Conservation (phyloP, 2,888 invertebrate genomes). For the Melanostoma mellinum region DNA sequence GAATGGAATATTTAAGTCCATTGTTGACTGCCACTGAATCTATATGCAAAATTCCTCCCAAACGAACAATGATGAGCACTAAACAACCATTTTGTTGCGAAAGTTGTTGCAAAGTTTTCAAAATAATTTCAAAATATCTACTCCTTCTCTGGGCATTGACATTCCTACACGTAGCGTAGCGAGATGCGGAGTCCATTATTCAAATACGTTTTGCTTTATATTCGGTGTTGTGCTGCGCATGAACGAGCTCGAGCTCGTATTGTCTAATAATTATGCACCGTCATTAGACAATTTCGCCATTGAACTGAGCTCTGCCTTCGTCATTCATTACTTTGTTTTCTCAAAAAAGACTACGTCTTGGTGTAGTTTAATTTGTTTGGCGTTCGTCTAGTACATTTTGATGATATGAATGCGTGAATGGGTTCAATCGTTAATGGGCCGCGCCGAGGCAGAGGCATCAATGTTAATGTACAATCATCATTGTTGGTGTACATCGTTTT, state of each 20-base stretch:
- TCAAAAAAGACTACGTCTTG: conserved; percentile 1
- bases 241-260: conserved; percentile 27
- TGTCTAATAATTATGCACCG: conserved; percentile 61
- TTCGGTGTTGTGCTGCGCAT: conserved; percentile 31
- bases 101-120: conserved; percentile 29
- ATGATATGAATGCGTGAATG: conserved; percentile 61
- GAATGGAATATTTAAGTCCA: conserved; percentile 58
- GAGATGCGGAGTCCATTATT: conserved; percentile 23
- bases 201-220: conserved; percentile 37
- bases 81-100: conserved; percentile 58
- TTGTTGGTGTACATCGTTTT: conserved; percentile 69
- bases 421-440: background rate
- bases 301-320: conserved; percentile 10
- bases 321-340: conserved; percentile 4
- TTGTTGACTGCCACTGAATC: conserved; percentile 41
- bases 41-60: conserved; percentile 63
- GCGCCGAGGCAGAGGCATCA: background rate
- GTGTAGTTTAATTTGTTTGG: conserved; percentile 27
- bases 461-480: conserved; percentile 14
- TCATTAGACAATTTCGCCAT: conserved; percentile 11
- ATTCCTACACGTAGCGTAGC: conserved; percentile 2
- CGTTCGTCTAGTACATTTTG: conserved; percentile 47
- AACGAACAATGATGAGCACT: conserved; percentile 14
- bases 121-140: conserved; percentile 23
- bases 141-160: background rate